Base-by-base conservation (phyloP, 2,113 vertebrate species). In the Albula glossodonta region DNA sequence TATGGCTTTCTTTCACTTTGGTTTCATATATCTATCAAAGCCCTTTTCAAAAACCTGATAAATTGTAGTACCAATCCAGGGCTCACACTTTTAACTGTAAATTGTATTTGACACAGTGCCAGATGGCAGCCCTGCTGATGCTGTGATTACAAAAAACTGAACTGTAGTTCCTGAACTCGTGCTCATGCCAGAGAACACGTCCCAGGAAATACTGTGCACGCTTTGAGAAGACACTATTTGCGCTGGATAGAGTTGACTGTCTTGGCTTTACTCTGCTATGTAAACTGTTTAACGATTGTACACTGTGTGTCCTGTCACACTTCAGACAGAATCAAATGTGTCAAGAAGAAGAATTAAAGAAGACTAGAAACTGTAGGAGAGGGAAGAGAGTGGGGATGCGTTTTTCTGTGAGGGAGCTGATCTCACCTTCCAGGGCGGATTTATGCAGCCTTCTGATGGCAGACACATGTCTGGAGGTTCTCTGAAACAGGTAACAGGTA, bases 361-460 rank as follows among this genome's bases (percentile, higher is more conserved):
- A 83, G 5, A 51, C 25, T 5, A 9, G 0, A 63, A 3, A 31
- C 4, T 82, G 19, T 12, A 49, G 25, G 48, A 56, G 13, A 22
- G 15, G 78, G 25, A 56, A 70, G 41, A 13, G 57, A 11, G 48
- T 9, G 41, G 9, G 49, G 13, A 53, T 2, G 49, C 31, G 51
- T 8, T 6, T 22, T 2, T 70, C 22, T 48, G 19, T 53, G 22
- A 13, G 19, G 19, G 80, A 17, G 25, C 48, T 83, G 1, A 87
- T 41, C 90, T 91, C 88, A 97, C 97, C 96, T 5, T 96, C 90
- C 57, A 94, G 84, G 78, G 94, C 95, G 82, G 95, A 92, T 88
- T 92, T 94, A 85, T 96, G 96, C 41, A 95, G 87, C 41, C 87
- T 79, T 87, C 94, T 91, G 82, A 88, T 48, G 60, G 85, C 84